Percentiles rank a stretch among this genome's conserved stretches.
Conservation (phyloP, 2,797 vertebrate genomes). For the Schizothorax lantsangensis region DNA sequence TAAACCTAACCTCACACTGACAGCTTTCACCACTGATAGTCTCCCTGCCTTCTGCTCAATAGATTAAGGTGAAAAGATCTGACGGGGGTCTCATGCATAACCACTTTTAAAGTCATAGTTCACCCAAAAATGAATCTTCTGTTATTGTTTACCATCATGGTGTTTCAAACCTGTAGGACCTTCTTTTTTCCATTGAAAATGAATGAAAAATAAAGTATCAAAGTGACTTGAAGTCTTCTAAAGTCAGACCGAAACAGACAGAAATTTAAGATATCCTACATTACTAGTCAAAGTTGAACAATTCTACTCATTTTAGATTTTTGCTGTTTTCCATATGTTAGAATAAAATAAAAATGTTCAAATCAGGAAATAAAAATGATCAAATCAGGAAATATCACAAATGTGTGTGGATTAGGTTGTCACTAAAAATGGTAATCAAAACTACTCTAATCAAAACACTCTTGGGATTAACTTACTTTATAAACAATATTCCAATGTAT, state of each 20-base stretch:
- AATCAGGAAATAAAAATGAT: background rate
- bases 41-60: conserved; percentile 19
- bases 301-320: background rate
- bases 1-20: conserved; percentile 35
- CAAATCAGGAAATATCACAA: background rate
- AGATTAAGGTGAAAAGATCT: conserved; percentile 42
- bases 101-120: conserved; percentile 7
- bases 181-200: background rate
- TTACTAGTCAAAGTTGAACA: background rate
- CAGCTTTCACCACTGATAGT: conserved; percentile 20
- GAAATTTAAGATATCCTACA: background rate
- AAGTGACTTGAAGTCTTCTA: background rate
- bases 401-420: background rate
- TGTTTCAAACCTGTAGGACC: background rate
- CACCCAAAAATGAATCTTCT: conserved; percentile 5
- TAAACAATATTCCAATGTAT: background rate
- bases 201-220: background rate
- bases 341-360: background rate
- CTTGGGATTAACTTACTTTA: background rate
- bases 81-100: conserved; percentile 41
- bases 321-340: background rate
- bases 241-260: background rate
- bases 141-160: background rate
- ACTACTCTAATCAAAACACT: background rate
- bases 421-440: background rate